Conservation (phyloP, 2,113 vertebrate genomes). For the Sphaerodactylus townsendi region DNA sequence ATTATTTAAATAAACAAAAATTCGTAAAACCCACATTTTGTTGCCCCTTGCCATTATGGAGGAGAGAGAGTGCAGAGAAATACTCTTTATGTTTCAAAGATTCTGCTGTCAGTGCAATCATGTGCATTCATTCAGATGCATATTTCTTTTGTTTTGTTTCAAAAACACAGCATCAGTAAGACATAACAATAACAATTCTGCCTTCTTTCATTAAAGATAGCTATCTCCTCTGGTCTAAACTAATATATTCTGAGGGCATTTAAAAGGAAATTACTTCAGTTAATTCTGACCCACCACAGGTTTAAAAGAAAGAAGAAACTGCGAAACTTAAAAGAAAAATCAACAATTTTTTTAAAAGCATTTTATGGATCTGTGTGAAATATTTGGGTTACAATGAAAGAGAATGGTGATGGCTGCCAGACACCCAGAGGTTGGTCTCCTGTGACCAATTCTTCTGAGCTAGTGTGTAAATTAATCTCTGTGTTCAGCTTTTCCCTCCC, state of each 20-base stretch:
- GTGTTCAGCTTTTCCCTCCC: slow-evolving; percentile 21
- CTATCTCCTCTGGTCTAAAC: slow-evolving; percentile 26
- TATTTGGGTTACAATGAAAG: slow-evolving; percentile 79
- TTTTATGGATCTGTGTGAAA: slow-evolving; percentile 77
- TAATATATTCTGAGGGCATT: slow-evolving; percentile 35
- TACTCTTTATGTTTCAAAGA: too few species aligned
- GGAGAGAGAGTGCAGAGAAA: too few species aligned
- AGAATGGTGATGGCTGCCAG: slow-evolving; percentile 71
- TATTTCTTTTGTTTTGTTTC: neutral
- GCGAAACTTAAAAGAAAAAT: slow-evolving; percentile 60
- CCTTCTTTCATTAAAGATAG: neutral
- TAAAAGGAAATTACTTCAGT: slow-evolving; percentile 56
- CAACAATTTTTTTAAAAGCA: slow-evolving; percentile 69
- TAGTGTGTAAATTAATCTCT: slow-evolving; percentile 74
- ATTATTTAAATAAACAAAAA: too few species aligned
- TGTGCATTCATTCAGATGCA: neutral
- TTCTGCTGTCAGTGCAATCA: too few species aligned
- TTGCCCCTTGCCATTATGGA: too few species aligned
- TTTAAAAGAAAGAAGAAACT: slow-evolving; percentile 55
- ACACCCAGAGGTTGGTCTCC: slow-evolving; percentile 70
- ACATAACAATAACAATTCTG: neutral
- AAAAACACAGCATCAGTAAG: neutral
- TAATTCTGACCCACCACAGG: slow-evolving; percentile 49
- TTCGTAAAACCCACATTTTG: too few species aligned
- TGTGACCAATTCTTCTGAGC: slow-evolving; percentile 70